Evolutionary conservation across 2,113 vertebrate genomes (phyloP).

Genomic region (Calyptommatus sinebrachiatus): DNA sequence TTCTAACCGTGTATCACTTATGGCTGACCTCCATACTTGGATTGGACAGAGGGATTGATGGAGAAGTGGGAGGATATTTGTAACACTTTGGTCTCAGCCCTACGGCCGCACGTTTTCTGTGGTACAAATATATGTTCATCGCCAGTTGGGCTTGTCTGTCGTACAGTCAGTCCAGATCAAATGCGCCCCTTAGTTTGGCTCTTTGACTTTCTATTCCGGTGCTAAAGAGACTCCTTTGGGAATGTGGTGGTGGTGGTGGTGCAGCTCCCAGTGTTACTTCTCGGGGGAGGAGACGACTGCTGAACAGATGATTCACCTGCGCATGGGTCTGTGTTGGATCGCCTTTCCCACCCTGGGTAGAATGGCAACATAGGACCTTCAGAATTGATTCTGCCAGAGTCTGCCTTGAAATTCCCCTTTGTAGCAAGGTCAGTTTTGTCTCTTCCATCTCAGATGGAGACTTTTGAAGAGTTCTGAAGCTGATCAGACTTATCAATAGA

Average conservation of each 20-base stretch:
- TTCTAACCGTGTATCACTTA: conserved; percentile 19
- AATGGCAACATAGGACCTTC: conserved; percentile 74
- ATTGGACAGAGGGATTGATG: background rate
- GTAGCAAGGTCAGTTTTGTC: conserved; percentile 61
- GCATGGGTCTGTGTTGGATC: conserved; percentile 40
- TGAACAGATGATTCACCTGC: conserved; percentile 8
- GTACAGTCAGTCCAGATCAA: background rate
- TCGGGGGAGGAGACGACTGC: conserved; percentile 14
- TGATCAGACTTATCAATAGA: conserved; percentile 38
- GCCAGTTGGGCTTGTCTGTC: conserved; percentile 25
- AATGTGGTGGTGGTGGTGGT: conserved; percentile 27
- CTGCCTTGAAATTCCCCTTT: conserved; percentile 72
- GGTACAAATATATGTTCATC: conserved; percentile 5
- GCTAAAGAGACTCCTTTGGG: conserved; percentile 23
- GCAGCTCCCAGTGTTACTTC: conserved; percentile 22
- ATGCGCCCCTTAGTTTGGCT: background rate
- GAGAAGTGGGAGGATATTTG: conserved; percentile 36
- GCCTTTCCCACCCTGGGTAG: conserved; percentile 32
- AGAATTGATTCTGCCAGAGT: conserved; percentile 67
- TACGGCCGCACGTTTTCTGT: conserved; percentile 37
- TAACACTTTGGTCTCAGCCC: background rate
- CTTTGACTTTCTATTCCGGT: conserved; percentile 23
- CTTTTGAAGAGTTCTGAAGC: conserved; percentile 45
- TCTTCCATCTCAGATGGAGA: conserved; percentile 35
- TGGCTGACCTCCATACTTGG: conserved; percentile 11